These are phyloP conservation scores for Ptiloglossa arizonensis DNA, from an alignment of 1,140 invertebrate genomes.

Conservation along the genomic window DNA sequence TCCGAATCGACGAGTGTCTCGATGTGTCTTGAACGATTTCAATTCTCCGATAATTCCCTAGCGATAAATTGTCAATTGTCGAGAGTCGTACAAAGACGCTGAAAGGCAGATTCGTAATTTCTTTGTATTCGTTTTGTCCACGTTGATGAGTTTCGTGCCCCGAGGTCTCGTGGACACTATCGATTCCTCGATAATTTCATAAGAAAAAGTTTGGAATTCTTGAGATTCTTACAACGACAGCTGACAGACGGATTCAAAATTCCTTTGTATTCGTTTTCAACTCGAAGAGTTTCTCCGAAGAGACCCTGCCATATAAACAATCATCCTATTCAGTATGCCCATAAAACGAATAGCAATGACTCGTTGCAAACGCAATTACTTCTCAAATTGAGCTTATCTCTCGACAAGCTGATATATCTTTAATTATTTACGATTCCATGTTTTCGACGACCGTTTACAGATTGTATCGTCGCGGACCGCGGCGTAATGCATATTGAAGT, in stretches of 20 bases:
- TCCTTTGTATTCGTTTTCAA: neutral
- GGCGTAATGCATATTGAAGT: slow-evolving; percentile 25
- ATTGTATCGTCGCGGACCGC: slow-evolving; percentile 17
- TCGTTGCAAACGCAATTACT: neutral
- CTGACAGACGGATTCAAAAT: neutral
- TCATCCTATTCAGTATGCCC: neutral
- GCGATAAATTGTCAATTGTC: too few species aligned
- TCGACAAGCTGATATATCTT: neutral
- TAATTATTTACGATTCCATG: slow-evolving; percentile 38
- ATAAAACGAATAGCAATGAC: neutral
- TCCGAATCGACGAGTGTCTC: too few species aligned
- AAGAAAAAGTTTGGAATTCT: too few species aligned
- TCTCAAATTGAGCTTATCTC: slow-evolving; percentile 7
- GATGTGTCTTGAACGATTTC: too few species aligned
- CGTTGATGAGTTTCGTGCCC: too few species aligned
- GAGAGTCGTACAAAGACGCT: too few species aligned
- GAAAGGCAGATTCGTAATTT: too few species aligned
- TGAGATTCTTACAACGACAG: too few species aligned
- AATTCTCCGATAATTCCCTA: too few species aligned
- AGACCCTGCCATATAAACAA: neutral
- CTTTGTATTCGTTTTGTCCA: too few species aligned
- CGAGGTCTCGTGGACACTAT: too few species aligned
- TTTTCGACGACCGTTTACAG: slow-evolving; percentile 9
- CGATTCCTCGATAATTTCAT: too few species aligned
- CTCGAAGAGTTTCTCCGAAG: neutral